These are phyloP conservation scores for Hemitrygon akajei DNA, from an alignment of 2,797 vertebrate species.

Conservation along the genomic window DNA sequence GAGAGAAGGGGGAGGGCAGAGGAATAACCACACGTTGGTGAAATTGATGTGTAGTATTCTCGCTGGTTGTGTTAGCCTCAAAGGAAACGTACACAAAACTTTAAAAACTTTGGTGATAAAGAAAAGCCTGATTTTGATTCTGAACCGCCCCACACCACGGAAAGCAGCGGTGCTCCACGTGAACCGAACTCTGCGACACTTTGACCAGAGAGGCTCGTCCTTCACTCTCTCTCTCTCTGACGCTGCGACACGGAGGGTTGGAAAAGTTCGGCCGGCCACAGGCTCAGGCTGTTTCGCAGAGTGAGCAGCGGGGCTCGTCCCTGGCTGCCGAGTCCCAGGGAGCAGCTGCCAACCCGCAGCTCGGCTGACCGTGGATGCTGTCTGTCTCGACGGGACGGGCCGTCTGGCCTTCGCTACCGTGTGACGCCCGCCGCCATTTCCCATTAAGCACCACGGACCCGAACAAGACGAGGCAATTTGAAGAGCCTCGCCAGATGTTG, in stretches of 20 bases:
- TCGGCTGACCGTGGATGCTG: neutral
- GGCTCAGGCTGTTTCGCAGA: too few relatives aligned
- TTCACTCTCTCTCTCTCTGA: neutral
- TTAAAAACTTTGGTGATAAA: too few relatives aligned
- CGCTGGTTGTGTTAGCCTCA: too few relatives aligned
- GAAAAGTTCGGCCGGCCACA: too few relatives aligned
- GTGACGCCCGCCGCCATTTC: neutral
- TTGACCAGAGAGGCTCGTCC: neutral
- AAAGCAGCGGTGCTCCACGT: too few relatives aligned
- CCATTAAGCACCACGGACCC: conserved; percentile 1
- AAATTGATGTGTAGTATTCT: too few relatives aligned
- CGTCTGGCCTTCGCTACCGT: conserved; percentile 14
- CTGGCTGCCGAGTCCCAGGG: neutral
- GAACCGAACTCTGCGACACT: neutral
- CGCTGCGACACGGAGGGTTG: neutral
- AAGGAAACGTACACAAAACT: too few relatives aligned
- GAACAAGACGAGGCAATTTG: neutral
- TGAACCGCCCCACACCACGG: too few relatives aligned
- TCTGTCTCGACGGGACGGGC: neutral
- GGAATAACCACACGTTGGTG: too few relatives aligned
- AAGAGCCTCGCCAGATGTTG: neutral
- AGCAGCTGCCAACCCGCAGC: neutral
- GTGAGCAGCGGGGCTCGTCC: too few relatives aligned
- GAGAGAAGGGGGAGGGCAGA: too few relatives aligned
- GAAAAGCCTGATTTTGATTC: too few relatives aligned